Evolutionary conservation across 2,888 invertebrate genomes (phyloP), one percentile per base, ranked within the genome.

Genomic region (Tupiocoris notatus): DNA sequence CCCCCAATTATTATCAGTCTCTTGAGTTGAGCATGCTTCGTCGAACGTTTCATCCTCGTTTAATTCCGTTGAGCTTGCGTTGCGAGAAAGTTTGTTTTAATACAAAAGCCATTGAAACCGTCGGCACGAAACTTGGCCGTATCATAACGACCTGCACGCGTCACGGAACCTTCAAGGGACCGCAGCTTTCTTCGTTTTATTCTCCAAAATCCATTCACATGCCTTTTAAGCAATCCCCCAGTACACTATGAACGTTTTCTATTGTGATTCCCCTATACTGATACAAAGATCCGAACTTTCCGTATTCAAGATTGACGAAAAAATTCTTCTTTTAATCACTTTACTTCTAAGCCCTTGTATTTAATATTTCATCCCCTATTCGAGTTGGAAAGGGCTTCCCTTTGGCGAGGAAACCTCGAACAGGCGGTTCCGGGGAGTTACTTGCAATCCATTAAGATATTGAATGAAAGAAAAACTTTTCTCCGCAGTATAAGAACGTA

Each of bases 391-490:
- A 6, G 59, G 59, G 59, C 16, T 59, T 65, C 65, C 65, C 20
- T 64, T 17, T 63, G 63, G 25, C 16, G 23, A 25, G 63, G n/a
- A n/a, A 7, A n/a, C 3, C 23, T 9, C 21, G 2, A 23, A 64
- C 23, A 21, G 70, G 24, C 23, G 24, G 61, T 58, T 70, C 59
- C 6, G 9, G 24, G 24, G 70, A 59, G 67, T 67, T 67, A 67
- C 67, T 67, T 70, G 70, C 70, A 59, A 70, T 70, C 70, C 70
- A 70, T 70, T 70, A 70, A 59, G 70, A 16, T 70, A 70, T 70
- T 70, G 70, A 70, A 70, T 70, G 70, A 22, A 67, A 56, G 59
- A 70, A 59, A 63, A 65, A 58, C 3, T 59, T 70, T 59, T 24
- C 1, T 39, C 39, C 39, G 6, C 6, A 3, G 6, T 39, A 12